These are phyloP conservation scores for Ennomos fuscantarius DNA, from an alignment of 2,888 invertebrate species.

Conservation along the genomic window DNA sequence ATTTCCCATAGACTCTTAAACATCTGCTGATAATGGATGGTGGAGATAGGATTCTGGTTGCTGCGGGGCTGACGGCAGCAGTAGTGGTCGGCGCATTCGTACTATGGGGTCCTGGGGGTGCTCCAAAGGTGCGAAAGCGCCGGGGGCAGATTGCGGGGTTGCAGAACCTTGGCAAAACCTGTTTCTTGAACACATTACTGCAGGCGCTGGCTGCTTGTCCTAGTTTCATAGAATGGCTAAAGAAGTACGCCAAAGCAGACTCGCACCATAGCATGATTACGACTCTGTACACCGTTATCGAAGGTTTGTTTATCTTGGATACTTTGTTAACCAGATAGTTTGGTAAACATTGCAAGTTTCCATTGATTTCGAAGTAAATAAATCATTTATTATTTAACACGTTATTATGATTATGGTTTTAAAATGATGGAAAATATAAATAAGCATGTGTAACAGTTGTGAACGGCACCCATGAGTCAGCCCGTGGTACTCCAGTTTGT, in stretches of 20 bases:
- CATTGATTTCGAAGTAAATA: too few relatives aligned
- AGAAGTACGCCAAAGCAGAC: constrained; percentile 85
- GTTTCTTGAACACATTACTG: constrained; percentile 95
- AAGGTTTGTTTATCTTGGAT: constrained; percentile 79
- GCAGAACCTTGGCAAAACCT: constrained; percentile 96
- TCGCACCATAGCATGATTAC: constrained; percentile 90
- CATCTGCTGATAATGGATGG: constrained; percentile 84
- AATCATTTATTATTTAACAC: too few relatives aligned
- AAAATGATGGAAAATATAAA: too few relatives aligned
- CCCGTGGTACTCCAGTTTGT: constrained; percentile 85
- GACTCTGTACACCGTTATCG: constrained; percentile 90
- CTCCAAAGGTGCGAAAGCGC: constrained; percentile 85
- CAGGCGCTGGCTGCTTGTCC: constrained; percentile 96
- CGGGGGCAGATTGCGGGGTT: constrained; percentile 93
- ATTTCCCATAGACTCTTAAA: constrained; percentile 5
- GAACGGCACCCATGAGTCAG: constrained; percentile 89
- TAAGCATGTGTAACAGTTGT: constrained; percentile 79
- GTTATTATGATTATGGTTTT: too few relatives aligned
- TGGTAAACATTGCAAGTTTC: too few relatives aligned
- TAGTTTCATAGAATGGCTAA: constrained; percentile 93
- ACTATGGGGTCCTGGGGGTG: constrained; percentile 91
- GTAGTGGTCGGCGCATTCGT: constrained; percentile 94
- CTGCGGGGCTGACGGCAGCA: constrained; percentile 92
- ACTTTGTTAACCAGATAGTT: neutral
- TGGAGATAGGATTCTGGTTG: constrained; percentile 91